A percentile compares a stretch with the other conserved stretches of the same genome.
phyloP scores from a whole-genome alignment of 2,888 invertebrate genomes.

The Anoncus sp. region DNA sequence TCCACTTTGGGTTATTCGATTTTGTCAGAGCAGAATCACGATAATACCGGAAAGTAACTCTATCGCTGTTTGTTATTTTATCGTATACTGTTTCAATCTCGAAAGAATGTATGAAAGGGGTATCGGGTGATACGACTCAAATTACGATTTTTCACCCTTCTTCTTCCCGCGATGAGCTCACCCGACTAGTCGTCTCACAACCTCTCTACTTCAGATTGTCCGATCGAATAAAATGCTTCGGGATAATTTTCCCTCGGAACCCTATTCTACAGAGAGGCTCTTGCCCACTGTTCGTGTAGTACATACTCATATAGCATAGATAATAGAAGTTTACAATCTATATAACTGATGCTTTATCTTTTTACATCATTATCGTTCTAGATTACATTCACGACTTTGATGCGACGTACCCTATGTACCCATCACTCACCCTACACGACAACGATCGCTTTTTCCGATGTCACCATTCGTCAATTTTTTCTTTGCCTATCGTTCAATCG shows the following conservation, averaged over 20 bases:
- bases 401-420: no score
- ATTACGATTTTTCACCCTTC: constrained; percentile 19
- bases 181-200: not conserved
- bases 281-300: no score
- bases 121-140: constrained; percentile 4
- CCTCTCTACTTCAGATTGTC: constrained; percentile 1
- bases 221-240: constrained; percentile 16
- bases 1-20: not conserved
- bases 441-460: not conserved
- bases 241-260: not conserved
- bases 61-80: constrained; percentile 36
- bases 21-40: constrained; percentile 1
- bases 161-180: not conserved
- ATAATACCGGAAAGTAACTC: constrained; percentile 27
- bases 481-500: not conserved
- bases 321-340: no score
- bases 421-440: no score
- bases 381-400: no score
- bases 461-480: not conserved
- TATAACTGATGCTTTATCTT: no score
- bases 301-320: no score
- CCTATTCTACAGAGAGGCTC: no score
- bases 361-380: no score
- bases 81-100: constrained; percentile 26
- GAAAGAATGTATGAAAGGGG: constrained; percentile 7